Conservation (phyloP, 2,113 vertebrate genomes). For the Cyprinodon variegatus region DNA sequence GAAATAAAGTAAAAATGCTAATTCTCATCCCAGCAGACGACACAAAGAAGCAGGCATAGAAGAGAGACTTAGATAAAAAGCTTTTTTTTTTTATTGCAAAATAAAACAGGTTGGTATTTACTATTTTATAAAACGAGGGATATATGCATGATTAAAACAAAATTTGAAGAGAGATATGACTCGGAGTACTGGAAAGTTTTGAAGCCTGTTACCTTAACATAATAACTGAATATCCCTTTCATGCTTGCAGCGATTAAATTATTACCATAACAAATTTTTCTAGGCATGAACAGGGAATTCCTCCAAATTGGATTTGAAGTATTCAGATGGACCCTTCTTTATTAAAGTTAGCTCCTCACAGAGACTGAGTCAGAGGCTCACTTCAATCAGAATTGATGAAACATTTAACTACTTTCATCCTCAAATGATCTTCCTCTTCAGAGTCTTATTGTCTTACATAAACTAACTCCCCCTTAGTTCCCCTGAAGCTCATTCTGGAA, state of each 20-base stretch:
- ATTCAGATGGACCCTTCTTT: neutral
- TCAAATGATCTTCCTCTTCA: conserved; percentile 9
- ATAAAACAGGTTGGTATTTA: conserved; percentile 26
- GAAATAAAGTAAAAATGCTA: conserved; percentile 13
- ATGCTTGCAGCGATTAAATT: neutral
- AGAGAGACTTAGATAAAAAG: conserved; percentile 22
- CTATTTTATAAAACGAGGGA: conserved; percentile 7
- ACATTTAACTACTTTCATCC: neutral
- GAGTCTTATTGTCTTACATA: conserved; percentile 1
- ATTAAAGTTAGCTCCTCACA: conserved; percentile 1
- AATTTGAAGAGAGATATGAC: neutral
- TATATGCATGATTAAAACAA: neutral
- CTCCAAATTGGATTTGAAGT: neutral
- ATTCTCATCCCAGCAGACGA: conserved; percentile 19
- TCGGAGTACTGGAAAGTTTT: neutral
- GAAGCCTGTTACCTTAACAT: neutral
- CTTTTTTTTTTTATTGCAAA: conserved; percentile 29
- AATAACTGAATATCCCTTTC: neutral
- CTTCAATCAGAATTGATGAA: conserved; percentile 17
- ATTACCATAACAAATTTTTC: neutral
- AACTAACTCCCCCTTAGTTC: conserved; percentile 1
- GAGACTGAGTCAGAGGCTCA: neutral
- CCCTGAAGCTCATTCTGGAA: conserved; percentile 1
- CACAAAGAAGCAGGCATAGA: conserved; percentile 17
- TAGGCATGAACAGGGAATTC: neutral